Conservation (phyloP, 2,888 invertebrate genomes). For the Adela reaumurella region DNA sequence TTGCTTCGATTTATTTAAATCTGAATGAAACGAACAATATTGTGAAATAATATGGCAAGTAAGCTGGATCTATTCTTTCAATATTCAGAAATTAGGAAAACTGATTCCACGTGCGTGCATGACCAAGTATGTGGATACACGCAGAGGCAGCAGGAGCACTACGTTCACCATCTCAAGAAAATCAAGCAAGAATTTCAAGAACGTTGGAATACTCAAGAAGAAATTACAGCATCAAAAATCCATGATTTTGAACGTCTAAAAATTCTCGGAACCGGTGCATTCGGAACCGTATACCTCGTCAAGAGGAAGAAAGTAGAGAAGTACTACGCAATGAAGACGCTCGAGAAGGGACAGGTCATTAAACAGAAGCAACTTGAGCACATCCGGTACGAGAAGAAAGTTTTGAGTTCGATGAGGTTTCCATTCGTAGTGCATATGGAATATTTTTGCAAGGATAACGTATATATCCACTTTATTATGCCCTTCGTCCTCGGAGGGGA, state of each 20-base stretch:
- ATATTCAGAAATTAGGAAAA: too few relatives aligned
- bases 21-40: too few relatives aligned
- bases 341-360: conserved; percentile 83
- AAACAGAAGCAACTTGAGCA: conserved; percentile 86
- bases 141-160: conserved; percentile 31
- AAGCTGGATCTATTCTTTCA: too few relatives aligned
- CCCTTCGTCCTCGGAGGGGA: conserved; percentile 84
- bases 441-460: conserved; percentile 82
- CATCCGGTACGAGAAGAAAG: conserved; percentile 84
- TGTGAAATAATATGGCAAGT: too few relatives aligned
- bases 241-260: conserved; percentile 69
- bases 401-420: conserved; percentile 80
- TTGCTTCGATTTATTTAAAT: too few relatives aligned
- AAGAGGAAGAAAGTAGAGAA: conserved; percentile 56
- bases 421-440: conserved; percentile 86
- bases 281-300: conserved; percentile 77
- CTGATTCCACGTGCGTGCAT: too few relatives aligned
- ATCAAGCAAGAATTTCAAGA: conserved; percentile 33
- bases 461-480: conserved; percentile 76
- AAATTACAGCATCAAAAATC: too few relatives aligned
- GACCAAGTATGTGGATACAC: too few relatives aligned
- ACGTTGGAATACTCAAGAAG: too few relatives aligned
- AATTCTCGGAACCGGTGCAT: conserved; percentile 85
- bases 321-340: conserved; percentile 83
- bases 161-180: conserved; percentile 28